A percentile compares a stretch with the other conserved stretches of the same genome.
phyloP scores from a whole-genome alignment of 1,140 invertebrate genomes.

The Drosophila biarmipes region DNA sequence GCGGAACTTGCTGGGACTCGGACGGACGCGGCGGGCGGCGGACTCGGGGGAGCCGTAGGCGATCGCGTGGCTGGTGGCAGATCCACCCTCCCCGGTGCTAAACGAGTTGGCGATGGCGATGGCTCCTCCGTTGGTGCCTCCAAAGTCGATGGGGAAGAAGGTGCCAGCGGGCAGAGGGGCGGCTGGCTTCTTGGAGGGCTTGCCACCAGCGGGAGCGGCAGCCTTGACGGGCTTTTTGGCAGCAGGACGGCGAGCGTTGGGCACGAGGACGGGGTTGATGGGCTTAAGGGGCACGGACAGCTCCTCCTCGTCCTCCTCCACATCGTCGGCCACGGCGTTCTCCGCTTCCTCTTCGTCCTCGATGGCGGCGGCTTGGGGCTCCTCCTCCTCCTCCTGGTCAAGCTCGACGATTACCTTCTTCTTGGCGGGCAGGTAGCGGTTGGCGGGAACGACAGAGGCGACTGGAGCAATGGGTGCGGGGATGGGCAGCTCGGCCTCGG shows the following conservation, averaged over 20 bases:
- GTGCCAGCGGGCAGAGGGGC: conserved; percentile 84
- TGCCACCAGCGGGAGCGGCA: conserved; percentile 35
- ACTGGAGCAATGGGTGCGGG: conserved; percentile 70
- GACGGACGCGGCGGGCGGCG: conserved; percentile 63
- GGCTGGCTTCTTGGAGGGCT: conserved; percentile 61
- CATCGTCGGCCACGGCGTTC: conserved; percentile 59
- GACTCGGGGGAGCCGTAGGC: conserved; percentile 87
- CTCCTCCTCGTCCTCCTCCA: conserved; percentile 66
- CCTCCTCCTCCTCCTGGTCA: conserved; percentile 84
- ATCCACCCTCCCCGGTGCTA: conserved; percentile 88
- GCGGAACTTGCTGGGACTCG: conserved; percentile 73
- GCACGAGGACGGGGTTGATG: conserved; percentile 59
- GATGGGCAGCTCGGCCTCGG: conserved; percentile 69
- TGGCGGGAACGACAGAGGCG: conserved; percentile 66
- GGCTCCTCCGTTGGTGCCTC: conserved; percentile 85
- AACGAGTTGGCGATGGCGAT: conserved; percentile 89
- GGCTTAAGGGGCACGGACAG: conserved; percentile 57
- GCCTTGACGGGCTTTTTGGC: conserved; percentile 63
- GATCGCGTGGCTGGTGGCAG: conserved; percentile 89
- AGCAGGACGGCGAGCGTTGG: conserved; percentile 69
- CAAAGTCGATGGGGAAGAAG: conserved; percentile 88
- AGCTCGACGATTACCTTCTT: conserved; percentile 83
- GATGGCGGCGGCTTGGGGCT: conserved; percentile 68
- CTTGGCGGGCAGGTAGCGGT: conserved; percentile 76
- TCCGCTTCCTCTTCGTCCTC: conserved; percentile 71